Base-by-base conservation (phyloP, 2,797 vertebrate species). In the Acropternis orthonyx region DNA sequence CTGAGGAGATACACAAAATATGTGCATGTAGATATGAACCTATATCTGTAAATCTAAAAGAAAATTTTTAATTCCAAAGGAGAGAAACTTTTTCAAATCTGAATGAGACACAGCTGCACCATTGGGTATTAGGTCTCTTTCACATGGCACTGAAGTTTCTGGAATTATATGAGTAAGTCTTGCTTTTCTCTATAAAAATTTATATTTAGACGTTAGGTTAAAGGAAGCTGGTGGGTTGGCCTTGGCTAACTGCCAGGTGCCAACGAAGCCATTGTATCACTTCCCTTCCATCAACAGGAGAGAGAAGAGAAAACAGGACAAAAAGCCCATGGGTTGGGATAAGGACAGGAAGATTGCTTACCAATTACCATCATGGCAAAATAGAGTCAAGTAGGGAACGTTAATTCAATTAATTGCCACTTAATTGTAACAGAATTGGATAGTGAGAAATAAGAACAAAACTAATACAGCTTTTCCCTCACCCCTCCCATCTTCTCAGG, bases 181-280 rank as follows among this genome's bases (percentile, higher is more conserved):
- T 63, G 43, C 2, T 36, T 7, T 85, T 72, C 11, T 55, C 12
- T 51, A 5, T n/a, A 23, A 19, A 83, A 73, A 68, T 5, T 68
- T 37, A 10, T 46, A 46, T 76, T 83, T 76, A 56, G 10, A n/a
- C 3, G 26, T 44, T 39, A 20, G 5, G 66, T 77, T 77, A 62
- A 80, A 48, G 4, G 2, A 61, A 11, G 23, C 2, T 34, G 14
- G 7, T 37, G 6, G 1, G 12, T 41, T 83, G 30, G 6, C 1
- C 18, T 75, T 62, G 37, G 5, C 6, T 74, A 32, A 3, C 21
- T 41, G 36, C 18, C 32, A 36, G 17, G 18, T 46, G 32, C 3
- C 12, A 16, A 46, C 11, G 17, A 71, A 61, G 8, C 2, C 4
- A 4, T 63, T 56, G 14, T 63, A 20, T 28, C 3, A 26, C 14